phyloP scores from a whole-genome alignment of 2,113 vertebrate species.

The Zosterops hypoxanthus region DNA sequence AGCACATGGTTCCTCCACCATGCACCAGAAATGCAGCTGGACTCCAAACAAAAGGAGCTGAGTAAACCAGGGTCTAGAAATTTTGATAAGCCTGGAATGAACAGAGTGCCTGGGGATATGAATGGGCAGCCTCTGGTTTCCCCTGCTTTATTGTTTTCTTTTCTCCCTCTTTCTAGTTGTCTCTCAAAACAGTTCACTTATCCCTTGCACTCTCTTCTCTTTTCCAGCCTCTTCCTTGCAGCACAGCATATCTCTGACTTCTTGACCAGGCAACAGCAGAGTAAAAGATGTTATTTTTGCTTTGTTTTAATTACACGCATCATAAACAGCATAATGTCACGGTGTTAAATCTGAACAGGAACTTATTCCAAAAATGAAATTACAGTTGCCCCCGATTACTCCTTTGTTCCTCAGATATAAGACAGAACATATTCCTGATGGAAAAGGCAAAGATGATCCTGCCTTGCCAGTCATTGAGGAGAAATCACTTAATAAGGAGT shows the following conservation, averaged over 20 bases:
- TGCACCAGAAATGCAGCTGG: not conserved
- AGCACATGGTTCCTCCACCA: not conserved
- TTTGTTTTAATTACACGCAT: not conserved
- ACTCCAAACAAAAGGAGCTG: not conserved
- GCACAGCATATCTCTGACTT: not conserved
- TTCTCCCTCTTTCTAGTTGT: not conserved
- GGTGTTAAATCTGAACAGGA: not conserved
- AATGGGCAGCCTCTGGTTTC: not conserved
- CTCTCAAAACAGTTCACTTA: not conserved
- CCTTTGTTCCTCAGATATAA: not conserved
- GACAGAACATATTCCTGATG: not conserved
- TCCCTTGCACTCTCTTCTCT: not conserved
- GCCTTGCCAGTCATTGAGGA: not conserved
- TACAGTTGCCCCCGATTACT: conserved; percentile 2
- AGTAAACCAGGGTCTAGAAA: not conserved
- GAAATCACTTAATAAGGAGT: not conserved
- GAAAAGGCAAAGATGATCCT: not conserved
- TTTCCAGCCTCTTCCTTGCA: not conserved
- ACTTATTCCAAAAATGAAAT: conserved; percentile 30
- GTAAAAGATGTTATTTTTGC: not conserved
- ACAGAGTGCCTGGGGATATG: not conserved
- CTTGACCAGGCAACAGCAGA: not conserved
- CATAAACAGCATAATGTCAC: not conserved
- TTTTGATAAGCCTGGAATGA: not conserved
- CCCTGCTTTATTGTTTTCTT: not conserved